These are phyloP conservation scores for Acanthosepion lycidas DNA, from an alignment of 2,888 invertebrate species.

Conservation along the genomic window DNA sequence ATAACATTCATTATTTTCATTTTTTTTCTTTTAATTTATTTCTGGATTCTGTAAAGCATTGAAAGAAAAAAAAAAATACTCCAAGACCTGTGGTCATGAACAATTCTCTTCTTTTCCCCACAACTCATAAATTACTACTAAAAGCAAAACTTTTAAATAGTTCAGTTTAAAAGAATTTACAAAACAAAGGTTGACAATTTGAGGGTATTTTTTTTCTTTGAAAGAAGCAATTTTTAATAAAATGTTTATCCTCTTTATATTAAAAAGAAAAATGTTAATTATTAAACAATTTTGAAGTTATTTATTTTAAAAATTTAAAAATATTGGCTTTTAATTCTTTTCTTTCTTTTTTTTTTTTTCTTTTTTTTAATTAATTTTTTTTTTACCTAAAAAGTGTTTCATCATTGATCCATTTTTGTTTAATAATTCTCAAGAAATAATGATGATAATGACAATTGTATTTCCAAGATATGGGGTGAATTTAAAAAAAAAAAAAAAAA, in stretches of 20 bases:
- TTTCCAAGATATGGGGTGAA: constrained; percentile 20
- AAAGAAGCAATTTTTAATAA: not conserved
- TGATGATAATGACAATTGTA: constrained; percentile 33
- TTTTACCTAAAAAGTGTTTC: not conserved
- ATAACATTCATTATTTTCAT: not conserved
- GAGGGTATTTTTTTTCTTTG: not conserved
- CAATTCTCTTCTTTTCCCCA: not conserved
- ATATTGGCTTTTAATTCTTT: not conserved
- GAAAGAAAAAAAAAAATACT: not conserved
- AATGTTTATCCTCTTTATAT: constrained; percentile 33
- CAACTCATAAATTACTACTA: not conserved
- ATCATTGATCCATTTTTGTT: constrained; percentile 4
- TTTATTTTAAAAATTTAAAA: constrained; percentile 10
- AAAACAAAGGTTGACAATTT: not conserved
- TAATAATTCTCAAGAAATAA: constrained; percentile 12
- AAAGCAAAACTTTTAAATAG: not conserved
- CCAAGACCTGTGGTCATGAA: not conserved
- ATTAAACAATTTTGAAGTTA: not conserved
- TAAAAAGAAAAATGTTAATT: not conserved
- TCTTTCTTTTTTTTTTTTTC: not conserved
- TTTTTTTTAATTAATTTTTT: not conserved
- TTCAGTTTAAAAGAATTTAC: not conserved
- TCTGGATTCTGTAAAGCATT: not conserved
- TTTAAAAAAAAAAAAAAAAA: not conserved
- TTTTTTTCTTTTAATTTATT: not conserved